phyloP scores from a whole-genome alignment of 2,888 invertebrate genomes.

The Parelbella ahira region DNA sequence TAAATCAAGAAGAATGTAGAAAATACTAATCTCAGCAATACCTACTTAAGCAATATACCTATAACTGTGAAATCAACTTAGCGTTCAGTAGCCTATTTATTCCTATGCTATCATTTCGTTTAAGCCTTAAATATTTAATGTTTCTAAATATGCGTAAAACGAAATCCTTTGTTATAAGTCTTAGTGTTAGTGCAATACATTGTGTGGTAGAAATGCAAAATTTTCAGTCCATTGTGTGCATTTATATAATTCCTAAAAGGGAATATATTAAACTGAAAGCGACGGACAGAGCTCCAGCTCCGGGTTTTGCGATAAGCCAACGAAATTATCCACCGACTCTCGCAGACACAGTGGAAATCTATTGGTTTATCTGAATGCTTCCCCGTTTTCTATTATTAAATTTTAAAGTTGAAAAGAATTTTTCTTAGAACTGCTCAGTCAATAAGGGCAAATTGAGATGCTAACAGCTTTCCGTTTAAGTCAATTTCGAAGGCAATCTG shows the following conservation, averaged over 20 bases:
- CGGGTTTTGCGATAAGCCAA: conserved; percentile 20
- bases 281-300: conserved; percentile 6
- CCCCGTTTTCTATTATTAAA: conserved; percentile 23
- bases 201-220: conserved; percentile 1
- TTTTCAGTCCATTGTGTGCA: conserved; percentile 4
- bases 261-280: conserved; percentile 20
- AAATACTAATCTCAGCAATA: too few species aligned
- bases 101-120: too few species aligned
- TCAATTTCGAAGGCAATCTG: too few species aligned
- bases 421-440: conserved; percentile 15
- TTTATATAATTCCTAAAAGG: conserved; percentile 7
- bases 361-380: conserved; percentile 24
- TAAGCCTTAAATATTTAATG: too few species aligned
- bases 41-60: too few species aligned
- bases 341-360: conserved; percentile 23
- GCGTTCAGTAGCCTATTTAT: too few species aligned
- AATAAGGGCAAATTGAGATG: conserved; percentile 15
- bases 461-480: conserved; percentile 8
- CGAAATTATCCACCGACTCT: conserved; percentile 20
- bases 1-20: too few species aligned
- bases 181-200: too few species aligned
- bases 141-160: too few species aligned
- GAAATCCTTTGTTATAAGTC: too few species aligned
- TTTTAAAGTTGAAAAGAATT: conserved; percentile 22
- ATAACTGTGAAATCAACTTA: too few species aligned